Evolutionary conservation across 2,888 invertebrate genomes (phyloP).

Genomic region (Drosophila monieri): DNA sequence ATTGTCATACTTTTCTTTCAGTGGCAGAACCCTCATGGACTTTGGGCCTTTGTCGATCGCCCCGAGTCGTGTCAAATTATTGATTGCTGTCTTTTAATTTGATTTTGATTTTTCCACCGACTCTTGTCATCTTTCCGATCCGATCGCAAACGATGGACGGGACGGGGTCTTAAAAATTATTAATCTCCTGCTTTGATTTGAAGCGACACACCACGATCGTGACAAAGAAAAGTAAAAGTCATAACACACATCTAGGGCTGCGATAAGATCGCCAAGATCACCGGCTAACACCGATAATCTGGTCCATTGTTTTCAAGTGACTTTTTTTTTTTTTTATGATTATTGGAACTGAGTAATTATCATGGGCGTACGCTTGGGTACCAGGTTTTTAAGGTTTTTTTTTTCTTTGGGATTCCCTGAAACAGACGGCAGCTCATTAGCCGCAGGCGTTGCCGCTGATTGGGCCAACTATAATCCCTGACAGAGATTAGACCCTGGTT

Average conservation of each 20-base stretch:
- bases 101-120: conserved; percentile 60
- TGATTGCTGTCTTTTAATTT: conserved; percentile 72
- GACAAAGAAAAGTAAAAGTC: conserved; percentile 76
- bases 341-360: conserved; percentile 68
- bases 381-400: conserved; percentile 20
- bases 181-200: conserved; percentile 75
- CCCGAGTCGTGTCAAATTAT: conserved; percentile 65
- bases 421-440: conserved; percentile 70
- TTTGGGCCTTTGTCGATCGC: conserved; percentile 36
- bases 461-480: conserved; percentile 71
- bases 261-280: conserved; percentile 65
- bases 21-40: conserved; percentile 26
- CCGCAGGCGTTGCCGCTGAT: conserved; percentile 79
- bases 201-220: conserved; percentile 59
- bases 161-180: conserved; percentile 38
- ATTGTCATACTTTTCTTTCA: background rate
- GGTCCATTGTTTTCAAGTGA: conserved; percentile 66
- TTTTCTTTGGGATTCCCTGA: conserved; percentile 40
- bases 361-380: conserved; percentile 49
- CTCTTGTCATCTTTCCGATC: conserved; percentile 67
- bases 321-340: conserved; percentile 66
- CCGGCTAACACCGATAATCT: conserved; percentile 51
- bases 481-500: conserved; percentile 61
- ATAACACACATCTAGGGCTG: conserved; percentile 61
- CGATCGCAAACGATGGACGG: conserved; percentile 51